Evolutionary conservation across 1,140 invertebrate species (phyloP).

Genomic region (Drosophila lacteicornis): DNA sequence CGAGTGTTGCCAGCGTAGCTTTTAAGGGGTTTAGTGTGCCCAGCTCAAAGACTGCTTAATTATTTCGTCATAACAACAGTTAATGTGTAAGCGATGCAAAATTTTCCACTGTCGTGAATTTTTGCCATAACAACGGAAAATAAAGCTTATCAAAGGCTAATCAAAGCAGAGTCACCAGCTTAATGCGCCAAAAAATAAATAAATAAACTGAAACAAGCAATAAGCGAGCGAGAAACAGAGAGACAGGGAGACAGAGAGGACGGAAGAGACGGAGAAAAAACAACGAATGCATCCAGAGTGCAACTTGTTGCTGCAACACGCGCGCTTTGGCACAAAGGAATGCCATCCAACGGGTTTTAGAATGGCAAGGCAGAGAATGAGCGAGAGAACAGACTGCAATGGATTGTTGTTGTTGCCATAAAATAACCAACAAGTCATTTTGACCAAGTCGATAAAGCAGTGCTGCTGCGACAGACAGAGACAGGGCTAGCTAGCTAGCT

Average conservation of each 20-base stretch:
- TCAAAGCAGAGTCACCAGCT: slow-evolving; percentile 11
- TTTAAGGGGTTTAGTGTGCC: no score
- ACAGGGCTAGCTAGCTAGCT: slow-evolving; percentile 1
- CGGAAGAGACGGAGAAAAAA: slow-evolving; percentile 27
- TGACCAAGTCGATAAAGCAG: slow-evolving; percentile 34
- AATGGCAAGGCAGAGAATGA: slow-evolving; percentile 18
- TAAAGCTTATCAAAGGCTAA: slow-evolving; percentile 28
- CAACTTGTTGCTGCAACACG: slow-evolving; percentile 66
- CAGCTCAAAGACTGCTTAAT: background rate
- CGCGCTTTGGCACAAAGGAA: slow-evolving; percentile 42
- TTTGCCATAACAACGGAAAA: slow-evolving; percentile 7
- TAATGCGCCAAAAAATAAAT: background rate
- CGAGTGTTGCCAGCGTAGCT: background rate
- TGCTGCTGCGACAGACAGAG: slow-evolving; percentile 2
- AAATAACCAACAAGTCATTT: slow-evolving; percentile 34
- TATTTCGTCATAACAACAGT: background rate
- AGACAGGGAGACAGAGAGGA: slow-evolving; percentile 1
- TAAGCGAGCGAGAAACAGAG: background rate
- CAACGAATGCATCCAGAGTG: slow-evolving; percentile 33
- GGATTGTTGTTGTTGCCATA: slow-evolving; percentile 42
- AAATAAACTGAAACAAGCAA: slow-evolving; percentile 20
- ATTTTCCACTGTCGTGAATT: slow-evolving; percentile 19
- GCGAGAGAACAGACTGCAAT: slow-evolving; percentile 25
- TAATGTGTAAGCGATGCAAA: slow-evolving; percentile 9
- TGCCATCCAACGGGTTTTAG: slow-evolving; percentile 73